These are phyloP conservation scores for Phyllostomus discolor DNA, from an alignment of 2,113 vertebrate species.

Conservation along the genomic window DNA sequence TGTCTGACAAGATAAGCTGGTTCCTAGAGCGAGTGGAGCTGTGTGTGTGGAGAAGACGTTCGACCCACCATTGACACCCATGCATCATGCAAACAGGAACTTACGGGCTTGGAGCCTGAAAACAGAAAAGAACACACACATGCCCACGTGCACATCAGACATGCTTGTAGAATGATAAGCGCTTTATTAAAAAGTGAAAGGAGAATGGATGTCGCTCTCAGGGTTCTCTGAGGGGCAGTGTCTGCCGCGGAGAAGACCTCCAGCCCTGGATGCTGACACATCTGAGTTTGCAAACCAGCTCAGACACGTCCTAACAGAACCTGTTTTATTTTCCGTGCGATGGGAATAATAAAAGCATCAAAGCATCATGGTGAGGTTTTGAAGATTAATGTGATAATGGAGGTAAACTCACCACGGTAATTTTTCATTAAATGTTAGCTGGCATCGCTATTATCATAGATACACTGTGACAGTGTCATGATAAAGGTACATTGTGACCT, in stretches of 20 bases:
- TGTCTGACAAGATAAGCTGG: background rate
- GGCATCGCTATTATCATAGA: background rate
- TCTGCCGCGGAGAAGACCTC: background rate
- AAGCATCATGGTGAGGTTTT: background rate
- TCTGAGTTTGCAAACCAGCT: background rate
- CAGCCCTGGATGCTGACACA: background rate
- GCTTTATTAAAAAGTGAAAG: background rate
- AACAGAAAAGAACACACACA: background rate
- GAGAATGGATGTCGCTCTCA: rapidly evolving
- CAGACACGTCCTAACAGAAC: background rate
- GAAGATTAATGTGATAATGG: constrained; percentile 51
- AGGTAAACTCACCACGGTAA: constrained; percentile 26
- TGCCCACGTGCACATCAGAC: too few relatives aligned
- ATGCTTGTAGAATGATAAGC: background rate
- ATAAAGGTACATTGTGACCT: constrained; percentile 52
- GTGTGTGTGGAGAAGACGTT: background rate
- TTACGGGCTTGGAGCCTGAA: background rate
- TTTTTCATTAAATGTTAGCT: constrained; percentile 56
- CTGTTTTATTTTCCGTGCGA: constrained; percentile 30
- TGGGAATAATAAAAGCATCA: constrained; percentile 40
- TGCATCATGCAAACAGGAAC: background rate
- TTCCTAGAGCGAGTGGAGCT: background rate
- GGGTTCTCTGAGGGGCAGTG: background rate
- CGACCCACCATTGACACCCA: background rate
- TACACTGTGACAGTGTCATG: background rate